A percentile compares a stretch with the other conserved stretches of the same genome.
These are phyloP conservation scores for Plagodis pulveraria DNA, from an alignment of 2,888 invertebrate species.

Conservation along the genomic window DNA sequence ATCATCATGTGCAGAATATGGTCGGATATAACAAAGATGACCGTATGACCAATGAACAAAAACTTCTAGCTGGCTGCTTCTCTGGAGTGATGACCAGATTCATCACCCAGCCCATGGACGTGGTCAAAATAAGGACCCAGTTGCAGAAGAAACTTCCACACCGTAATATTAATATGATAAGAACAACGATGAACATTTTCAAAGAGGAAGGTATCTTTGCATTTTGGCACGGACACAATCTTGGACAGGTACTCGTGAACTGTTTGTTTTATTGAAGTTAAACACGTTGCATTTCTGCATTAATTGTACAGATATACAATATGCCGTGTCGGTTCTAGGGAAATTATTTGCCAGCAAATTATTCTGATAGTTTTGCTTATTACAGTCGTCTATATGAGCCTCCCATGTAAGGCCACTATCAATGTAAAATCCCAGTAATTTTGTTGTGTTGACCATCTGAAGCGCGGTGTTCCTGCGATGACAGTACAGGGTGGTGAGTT, in stretches of 20 bases:
- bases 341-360: no score
- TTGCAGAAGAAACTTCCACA: constrained; percentile 87
- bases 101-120: constrained; percentile 93
- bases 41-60: constrained; percentile 56
- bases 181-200: constrained; percentile 88
- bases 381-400: no score
- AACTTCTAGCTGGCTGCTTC: constrained; percentile 63
- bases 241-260: constrained; percentile 89
- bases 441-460: no score
- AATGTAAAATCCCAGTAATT: no score
- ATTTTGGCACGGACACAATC: constrained; percentile 97
- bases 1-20: constrained; percentile 51
- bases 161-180: constrained; percentile 68
- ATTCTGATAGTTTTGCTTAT: no score
- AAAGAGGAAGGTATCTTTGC: constrained; percentile 93
- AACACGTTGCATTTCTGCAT: no score
- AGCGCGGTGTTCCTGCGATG: no score
- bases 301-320: no score
- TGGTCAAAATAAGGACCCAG: constrained; percentile 97
- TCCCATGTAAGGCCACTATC: no score
- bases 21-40: constrained; percentile 67
- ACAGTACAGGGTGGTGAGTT: no score
- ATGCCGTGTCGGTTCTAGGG: no score
- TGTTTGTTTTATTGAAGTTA: no score
- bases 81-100: constrained; percentile 64